Evolutionary conservation across 2,113 vertebrate species (phyloP).

Genomic region (Columba livia): DNA sequence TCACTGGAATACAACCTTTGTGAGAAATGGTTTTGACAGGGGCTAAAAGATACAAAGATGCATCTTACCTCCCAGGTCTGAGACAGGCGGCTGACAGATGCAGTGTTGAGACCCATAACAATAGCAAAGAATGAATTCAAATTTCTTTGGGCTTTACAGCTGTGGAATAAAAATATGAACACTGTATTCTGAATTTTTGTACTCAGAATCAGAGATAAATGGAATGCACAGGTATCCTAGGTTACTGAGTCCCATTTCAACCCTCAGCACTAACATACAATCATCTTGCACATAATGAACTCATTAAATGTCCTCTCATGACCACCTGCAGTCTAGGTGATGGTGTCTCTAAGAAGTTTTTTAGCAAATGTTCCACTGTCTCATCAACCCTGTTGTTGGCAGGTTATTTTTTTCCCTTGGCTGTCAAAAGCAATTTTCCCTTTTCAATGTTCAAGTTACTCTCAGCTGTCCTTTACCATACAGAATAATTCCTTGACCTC

Average conservation of each 20-base stretch:
- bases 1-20: not conserved
- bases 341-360: constrained; percentile 44
- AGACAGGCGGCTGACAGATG: constrained; percentile 90
- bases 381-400: constrained; percentile 36
- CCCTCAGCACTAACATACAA: constrained; percentile 24
- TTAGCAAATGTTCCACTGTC: not conserved
- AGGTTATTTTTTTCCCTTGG: constrained; percentile 8
- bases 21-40: not conserved
- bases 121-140: constrained; percentile 98
- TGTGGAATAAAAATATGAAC: constrained; percentile 66
- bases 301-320: constrained; percentile 55
- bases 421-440: constrained; percentile 45
- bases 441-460: constrained; percentile 34
- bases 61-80: constrained; percentile 95
- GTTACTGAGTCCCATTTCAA: constrained; percentile 38
- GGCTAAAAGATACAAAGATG: not conserved
- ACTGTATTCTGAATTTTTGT: constrained; percentile 15
- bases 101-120: constrained; percentile 96
- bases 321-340: constrained; percentile 49
- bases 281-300: constrained; percentile 50
- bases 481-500: constrained; percentile 18
- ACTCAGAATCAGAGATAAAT: not conserved
- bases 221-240: constrained; percentile 9
- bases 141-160: constrained; percentile 96
- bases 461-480: constrained; percentile 19